Base-by-base conservation (phyloP, 2,797 vertebrate genomes). In the Enteromius mattozi region DNA sequence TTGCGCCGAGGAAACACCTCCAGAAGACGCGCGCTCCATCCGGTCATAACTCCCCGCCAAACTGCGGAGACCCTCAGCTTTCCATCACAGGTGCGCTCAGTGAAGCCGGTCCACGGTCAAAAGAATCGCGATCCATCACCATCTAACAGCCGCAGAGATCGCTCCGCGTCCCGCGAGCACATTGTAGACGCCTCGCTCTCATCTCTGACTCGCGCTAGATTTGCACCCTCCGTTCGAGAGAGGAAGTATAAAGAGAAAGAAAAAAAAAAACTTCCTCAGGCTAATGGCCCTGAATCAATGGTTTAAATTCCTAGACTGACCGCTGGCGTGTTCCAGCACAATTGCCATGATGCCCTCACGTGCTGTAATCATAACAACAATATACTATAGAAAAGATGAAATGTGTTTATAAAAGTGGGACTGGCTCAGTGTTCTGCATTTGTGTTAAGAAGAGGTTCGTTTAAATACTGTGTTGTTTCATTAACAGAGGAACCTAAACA, bases 11-110 rank as follows among this genome's bases (percentile, higher is more conserved):
- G 66, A 42, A 78, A 69, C 47, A 30, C 47, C 35, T 78, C 24
- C 33, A 77, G 49, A 78, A 69, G 74, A 83, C 12, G 6, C 4
- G 6, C 35, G 17, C 66, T 78, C 80, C 85, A 86, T 82, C 68
- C 65, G 45, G 54, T 42, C 45, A 59, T 47, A 63, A 69, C 13
- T 71, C 40, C 47, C 65, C 51, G 17, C 35, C n/a, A 37, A 63
- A n/a, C 56, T 35, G 71, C 27, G 63, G 78, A 12, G 49, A 49
- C 40, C 4, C 35, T 70, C 24, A 70, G 66, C 45, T 72, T 35
- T 65, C n/a, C 66, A 9, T 24, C 49, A 63, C 68, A 63, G 27
- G 27, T 61, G 51, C 61, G 61, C 27, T 17, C 24, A 16, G 13
- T 6, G 13, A 63, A 63, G 65, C 17, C 49, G 49, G 16, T 76